These are phyloP conservation scores for Merops nubicus DNA, from an alignment of 2,113 vertebrate genomes.

Conservation along the genomic window DNA sequence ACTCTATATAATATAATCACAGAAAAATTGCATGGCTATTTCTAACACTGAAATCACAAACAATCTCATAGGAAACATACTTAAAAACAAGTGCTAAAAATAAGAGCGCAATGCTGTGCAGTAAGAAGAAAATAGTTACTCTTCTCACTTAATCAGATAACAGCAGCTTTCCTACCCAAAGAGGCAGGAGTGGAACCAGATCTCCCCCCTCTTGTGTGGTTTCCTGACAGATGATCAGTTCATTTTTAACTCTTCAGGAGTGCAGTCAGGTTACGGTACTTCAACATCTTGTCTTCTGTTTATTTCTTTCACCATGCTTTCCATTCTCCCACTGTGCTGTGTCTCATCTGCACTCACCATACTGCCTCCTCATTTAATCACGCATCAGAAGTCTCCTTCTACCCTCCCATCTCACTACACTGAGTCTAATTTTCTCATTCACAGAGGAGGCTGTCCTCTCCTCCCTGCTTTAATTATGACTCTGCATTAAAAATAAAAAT, in stretches of 20 bases:
- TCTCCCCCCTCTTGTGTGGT: not conserved
- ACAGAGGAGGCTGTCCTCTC: conserved; percentile 63
- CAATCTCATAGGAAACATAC: conserved; percentile 1
- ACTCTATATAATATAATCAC: not conserved
- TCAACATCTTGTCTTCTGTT: conserved; percentile 57
- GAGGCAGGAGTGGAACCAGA: not conserved
- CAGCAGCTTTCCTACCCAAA: not conserved
- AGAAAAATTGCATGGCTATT: not conserved
- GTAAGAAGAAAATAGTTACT: conserved; percentile 19
- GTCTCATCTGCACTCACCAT: conserved; percentile 49
- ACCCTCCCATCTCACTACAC: conserved; percentile 53
- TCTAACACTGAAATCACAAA: conserved; percentile 11
- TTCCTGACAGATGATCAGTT: conserved; percentile 37
- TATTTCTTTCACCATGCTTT: conserved; percentile 42
- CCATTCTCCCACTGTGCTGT: conserved; percentile 45
- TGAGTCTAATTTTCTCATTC: conserved; percentile 62
- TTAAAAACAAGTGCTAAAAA: conserved; percentile 36
- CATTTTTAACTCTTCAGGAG: conserved; percentile 54
- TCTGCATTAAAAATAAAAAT: conserved; percentile 46
- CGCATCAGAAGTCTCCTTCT: conserved; percentile 50
- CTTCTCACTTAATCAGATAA: not conserved
- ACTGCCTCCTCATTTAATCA: conserved; percentile 64
- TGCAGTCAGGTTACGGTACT: conserved; percentile 24
- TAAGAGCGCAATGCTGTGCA: not conserved
- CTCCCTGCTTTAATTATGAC: conserved; percentile 65